Base-by-base conservation (phyloP, 2,113 vertebrate genomes). In the Coracopsis vasa region DNA sequence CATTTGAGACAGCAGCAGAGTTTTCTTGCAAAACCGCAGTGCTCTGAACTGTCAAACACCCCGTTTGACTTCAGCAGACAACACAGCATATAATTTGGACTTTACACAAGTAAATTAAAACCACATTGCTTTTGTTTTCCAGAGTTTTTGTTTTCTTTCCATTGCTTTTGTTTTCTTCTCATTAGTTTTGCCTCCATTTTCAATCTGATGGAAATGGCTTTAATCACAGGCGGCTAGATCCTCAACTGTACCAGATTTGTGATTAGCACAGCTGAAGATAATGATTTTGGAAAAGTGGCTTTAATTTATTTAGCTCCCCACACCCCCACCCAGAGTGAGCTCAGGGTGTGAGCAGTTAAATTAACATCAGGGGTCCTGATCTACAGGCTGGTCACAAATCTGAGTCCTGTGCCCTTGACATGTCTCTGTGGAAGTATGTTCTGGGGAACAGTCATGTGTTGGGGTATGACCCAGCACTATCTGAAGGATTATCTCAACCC, bases 81-180 rank as follows among this genome's bases (percentile, higher is more conserved):
- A 7, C 1, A 6, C 8, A 79, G 44, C n/a, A 7, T 65, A 62
- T 69, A 85, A 92, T 91, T 70, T 85, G 78, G 62, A 87, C 80
- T 9, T 79, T 79, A 48, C 19, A 90, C 12, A n/a, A 89, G 39
- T 79, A 91, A 91, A 95, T 95, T 81, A 95, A 91, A 92, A 75
- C 69, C 89, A 84, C n/a, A 60, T 86, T 94, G 31, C 50, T 74
- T 92, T 95, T 95, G 45, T 91, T 93, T 93, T 80, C 45, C 35
- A 27, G 17, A 18, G 42, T 3, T 37, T 60, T 92, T 94, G 70
- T 92, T 89, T 91, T 89, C 61, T 67, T 24, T 73, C 90, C 70
- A 81, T 95, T 84, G n/a, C 69, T 87, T 94, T 92, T 94, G 70
- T 92, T 89, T 91, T 89, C 61, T 67, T 24, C 77, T 91, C 70